Percentiles rank a stretch among this genome's conserved stretches.
Evolutionary conservation across 2,888 invertebrate species (phyloP).

Genomic region (Ectobius pallidus): DNA sequence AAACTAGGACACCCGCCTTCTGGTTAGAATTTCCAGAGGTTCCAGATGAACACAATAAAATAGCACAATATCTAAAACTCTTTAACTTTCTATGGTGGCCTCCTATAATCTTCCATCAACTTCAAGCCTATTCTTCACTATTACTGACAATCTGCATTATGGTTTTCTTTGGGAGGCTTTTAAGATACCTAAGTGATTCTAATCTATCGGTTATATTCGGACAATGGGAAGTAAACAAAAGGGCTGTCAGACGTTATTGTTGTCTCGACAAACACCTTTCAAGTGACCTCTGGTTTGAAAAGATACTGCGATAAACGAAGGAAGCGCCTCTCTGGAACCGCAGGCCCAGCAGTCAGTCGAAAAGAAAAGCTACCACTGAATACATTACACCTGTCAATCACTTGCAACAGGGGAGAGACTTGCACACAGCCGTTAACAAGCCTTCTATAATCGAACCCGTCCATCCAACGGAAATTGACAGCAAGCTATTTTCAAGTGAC

Average conservation of each 20-base stretch:
- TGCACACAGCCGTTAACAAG: background rate
- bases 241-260: constrained; percentile 38
- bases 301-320: constrained; percentile 23
- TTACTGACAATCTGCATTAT: constrained; percentile 5
- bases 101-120: no score
- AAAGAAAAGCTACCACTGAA: constrained; percentile 32
- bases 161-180: constrained; percentile 13
- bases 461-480: no score
- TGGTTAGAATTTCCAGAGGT: no score
- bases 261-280: constrained; percentile 38
- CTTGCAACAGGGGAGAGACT: background rate
- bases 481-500: no score
- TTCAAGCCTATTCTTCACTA: background rate
- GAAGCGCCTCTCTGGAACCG: constrained; percentile 6
- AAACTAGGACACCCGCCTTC: no score
- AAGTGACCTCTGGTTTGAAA: constrained; percentile 22
- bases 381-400: constrained; percentile 37
- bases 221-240: constrained; percentile 40
- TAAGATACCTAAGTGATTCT: constrained; percentile 32
- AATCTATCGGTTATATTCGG: constrained; percentile 37
- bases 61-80: no score
- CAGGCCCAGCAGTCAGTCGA: constrained; percentile 3
- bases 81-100: no score
- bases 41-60: no score
- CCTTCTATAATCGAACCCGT: no score